Conservation (phyloP, 1,140 invertebrate genomes). For the Drosophila littoralis region DNA sequence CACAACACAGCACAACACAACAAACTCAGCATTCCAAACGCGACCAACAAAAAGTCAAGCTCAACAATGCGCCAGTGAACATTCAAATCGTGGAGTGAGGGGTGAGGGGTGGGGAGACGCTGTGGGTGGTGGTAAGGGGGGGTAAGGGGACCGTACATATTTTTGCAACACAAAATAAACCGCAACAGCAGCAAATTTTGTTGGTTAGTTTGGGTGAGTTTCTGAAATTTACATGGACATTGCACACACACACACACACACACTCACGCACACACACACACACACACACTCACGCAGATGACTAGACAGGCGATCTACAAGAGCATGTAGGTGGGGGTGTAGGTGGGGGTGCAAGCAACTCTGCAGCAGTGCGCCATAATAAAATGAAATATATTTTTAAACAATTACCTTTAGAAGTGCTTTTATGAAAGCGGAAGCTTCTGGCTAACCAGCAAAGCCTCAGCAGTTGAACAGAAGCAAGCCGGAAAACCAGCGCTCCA, state of each 20-base stretch:
- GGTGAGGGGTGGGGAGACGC: background rate
- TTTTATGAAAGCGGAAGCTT: slow-evolving; percentile 69
- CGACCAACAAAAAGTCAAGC: slow-evolving; percentile 73
- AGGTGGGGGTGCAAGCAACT: slow-evolving; percentile 19
- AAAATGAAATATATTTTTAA: slow-evolving; percentile 79
- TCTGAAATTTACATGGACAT: slow-evolving; percentile 71
- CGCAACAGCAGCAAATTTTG: slow-evolving; percentile 80
- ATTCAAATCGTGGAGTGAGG: slow-evolving; percentile 12
- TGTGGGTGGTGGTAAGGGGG: slow-evolving; percentile 1
- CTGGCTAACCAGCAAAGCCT: slow-evolving; percentile 39
- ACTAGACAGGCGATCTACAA: slow-evolving; percentile 64
- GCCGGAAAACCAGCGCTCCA: slow-evolving; percentile 2
- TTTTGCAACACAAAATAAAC: slow-evolving; percentile 82
- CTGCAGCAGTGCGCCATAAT: slow-evolving; percentile 52
- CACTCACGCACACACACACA: slow-evolving; percentile 30
- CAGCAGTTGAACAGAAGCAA: slow-evolving; percentile 20
- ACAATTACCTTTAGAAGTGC: slow-evolving; percentile 75
- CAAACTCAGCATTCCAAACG: slow-evolving; percentile 59
- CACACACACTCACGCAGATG: slow-evolving; percentile 20
- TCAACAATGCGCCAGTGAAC: slow-evolving; percentile 69
- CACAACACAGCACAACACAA: slow-evolving; percentile 37
- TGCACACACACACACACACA: slow-evolving; percentile 35
- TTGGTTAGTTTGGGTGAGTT: slow-evolving; percentile 72
- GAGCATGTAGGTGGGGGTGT: slow-evolving; percentile 16
- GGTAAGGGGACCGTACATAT: slow-evolving; percentile 47